Evolutionary conservation across 1,140 invertebrate species (phyloP).

Genomic region (Heliconius hermathena): DNA sequence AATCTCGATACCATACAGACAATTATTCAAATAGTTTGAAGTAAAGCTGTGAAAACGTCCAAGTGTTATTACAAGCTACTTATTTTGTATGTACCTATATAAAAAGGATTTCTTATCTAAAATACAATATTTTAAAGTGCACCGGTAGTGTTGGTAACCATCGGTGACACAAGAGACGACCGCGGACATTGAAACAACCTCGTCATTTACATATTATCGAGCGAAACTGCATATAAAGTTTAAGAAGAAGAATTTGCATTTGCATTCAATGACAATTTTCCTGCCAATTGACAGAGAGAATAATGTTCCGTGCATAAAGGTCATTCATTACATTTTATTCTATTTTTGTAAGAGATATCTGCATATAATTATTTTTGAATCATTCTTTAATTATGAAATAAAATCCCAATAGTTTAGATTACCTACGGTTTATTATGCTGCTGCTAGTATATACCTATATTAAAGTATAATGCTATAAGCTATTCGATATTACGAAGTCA

Average conservation of each 20-base stretch:
- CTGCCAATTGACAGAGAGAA: slow-evolving; percentile 21
- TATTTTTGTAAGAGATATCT: neutral
- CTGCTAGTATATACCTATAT: no score
- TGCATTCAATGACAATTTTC: slow-evolving; percentile 29
- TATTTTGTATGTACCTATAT: no score
- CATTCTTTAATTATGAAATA: no score
- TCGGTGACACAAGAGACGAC: neutral
- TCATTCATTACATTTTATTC: neutral
- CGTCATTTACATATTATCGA: slow-evolving; percentile 15
- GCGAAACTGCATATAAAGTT: slow-evolving; percentile 24
- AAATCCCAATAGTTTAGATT: no score
- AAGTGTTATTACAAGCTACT: no score
- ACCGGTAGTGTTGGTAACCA: neutral
- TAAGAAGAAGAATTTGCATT: slow-evolving; percentile 21
- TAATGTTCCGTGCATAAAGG: neutral
- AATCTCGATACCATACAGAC: no score
- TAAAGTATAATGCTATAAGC: neutral
- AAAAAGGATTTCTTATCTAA: neutral
- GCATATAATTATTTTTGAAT: neutral
- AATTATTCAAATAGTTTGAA: no score
- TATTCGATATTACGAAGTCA: slow-evolving; percentile 8
- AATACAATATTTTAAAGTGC: neutral
- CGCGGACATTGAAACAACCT: slow-evolving; percentile 14
- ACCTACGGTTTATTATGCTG: no score
- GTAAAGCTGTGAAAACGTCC: neutral